Conservation (phyloP, 2,113 vertebrate genomes). For the Sinocyclocheilus rhinocerous region DNA sequence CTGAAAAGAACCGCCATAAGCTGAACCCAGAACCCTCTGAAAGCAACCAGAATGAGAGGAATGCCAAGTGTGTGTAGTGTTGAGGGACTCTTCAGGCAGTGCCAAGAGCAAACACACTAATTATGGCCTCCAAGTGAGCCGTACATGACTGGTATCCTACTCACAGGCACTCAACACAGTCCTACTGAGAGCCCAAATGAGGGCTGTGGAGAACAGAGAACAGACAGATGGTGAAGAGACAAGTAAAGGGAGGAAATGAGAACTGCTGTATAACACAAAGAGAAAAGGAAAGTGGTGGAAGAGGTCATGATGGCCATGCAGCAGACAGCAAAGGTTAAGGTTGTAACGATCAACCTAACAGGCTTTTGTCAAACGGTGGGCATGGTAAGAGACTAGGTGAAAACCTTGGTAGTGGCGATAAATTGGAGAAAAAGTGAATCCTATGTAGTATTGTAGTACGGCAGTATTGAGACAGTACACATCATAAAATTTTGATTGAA, state of each 20-base stretch:
- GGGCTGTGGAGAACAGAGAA: conserved; percentile 30
- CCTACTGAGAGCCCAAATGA: conserved; percentile 48
- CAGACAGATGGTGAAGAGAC: conserved; percentile 46
- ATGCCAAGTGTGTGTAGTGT: not conserved
- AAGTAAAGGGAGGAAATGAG: conserved; percentile 30
- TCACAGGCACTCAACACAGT: conserved; percentile 1
- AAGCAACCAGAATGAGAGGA: not conserved
- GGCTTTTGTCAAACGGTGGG: not conserved
- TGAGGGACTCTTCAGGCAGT: conserved; percentile 5
- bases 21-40: not conserved
- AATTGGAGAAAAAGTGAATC: too few species aligned
- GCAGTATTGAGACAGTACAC: not conserved
- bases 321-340: not conserved
- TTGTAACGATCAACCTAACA: not conserved
- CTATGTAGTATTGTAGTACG: too few species aligned
- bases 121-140: not conserved
- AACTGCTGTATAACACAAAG: conserved; percentile 32
- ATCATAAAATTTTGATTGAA: not conserved
- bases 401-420: too few species aligned
- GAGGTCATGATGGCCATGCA: not conserved
- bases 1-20: not conserved
- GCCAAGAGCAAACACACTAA: conserved; percentile 2
- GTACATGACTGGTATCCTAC: not conserved
- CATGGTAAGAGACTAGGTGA: not conserved
- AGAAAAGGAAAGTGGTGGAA: not conserved